These are phyloP conservation scores for Brachyhypopomus occidentalis DNA, from an alignment of 2,113 vertebrate species.

Conservation along the genomic window DNA sequence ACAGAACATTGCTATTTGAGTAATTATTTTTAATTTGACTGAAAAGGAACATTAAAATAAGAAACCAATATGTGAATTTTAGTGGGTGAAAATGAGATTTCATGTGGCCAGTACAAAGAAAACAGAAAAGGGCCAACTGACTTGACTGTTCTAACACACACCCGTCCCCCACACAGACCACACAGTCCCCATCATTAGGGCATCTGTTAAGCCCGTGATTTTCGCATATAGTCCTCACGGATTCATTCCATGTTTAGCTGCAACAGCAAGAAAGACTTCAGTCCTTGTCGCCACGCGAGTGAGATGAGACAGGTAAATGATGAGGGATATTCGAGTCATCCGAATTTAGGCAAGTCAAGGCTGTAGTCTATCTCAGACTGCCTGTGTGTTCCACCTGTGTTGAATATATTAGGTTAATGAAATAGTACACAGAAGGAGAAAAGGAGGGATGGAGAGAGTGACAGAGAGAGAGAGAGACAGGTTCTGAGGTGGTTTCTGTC, in stretches of 20 bases:
- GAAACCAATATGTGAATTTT: too few relatives aligned
- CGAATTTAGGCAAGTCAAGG: conserved; percentile 56
- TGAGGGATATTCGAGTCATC: conserved; percentile 65
- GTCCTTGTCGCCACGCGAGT: neutral
- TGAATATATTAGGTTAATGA: conserved; percentile 76
- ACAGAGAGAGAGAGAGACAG: neutral
- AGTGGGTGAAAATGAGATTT: too few relatives aligned
- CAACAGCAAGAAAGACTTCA: conserved; percentile 5
- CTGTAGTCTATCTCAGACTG: conserved; percentile 42
- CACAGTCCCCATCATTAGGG: neutral
- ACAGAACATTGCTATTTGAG: neutral
- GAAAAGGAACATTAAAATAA: too few relatives aligned
- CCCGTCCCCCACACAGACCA: neutral
- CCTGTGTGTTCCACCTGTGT: conserved; percentile 47
- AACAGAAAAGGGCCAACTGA: too few relatives aligned
- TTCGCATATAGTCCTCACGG: neutral
- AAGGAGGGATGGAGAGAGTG: neutral
- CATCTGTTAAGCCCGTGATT: conserved; percentile 18
- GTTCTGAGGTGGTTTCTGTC: neutral
- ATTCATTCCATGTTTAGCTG: neutral
- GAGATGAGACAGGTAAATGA: conserved; percentile 31
- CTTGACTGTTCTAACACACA: too few relatives aligned
- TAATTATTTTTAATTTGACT: too few relatives aligned
- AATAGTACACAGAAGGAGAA: conserved; percentile 52
- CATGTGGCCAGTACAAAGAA: too few relatives aligned